phyloP scores from a whole-genome alignment of 2,888 invertebrate species.

The Ligdia adustata region DNA sequence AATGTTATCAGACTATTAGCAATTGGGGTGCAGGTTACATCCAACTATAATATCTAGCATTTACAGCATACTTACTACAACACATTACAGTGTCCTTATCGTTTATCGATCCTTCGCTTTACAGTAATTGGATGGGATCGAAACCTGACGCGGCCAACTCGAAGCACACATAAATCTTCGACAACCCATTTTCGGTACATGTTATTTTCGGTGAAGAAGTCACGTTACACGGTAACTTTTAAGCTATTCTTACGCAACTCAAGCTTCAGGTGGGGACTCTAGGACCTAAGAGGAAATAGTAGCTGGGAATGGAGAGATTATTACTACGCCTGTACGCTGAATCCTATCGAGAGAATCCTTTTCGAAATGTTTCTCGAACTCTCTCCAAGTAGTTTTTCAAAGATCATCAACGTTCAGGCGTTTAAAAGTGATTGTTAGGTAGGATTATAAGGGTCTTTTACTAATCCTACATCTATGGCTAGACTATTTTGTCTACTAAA shows the following conservation, averaged over 20 bases:
- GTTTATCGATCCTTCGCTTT: slow-evolving; percentile 20
- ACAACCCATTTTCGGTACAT: slow-evolving; percentile 49
- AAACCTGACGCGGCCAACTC: slow-evolving; percentile 55
- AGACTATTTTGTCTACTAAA: slow-evolving; percentile 77
- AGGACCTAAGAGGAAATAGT: slow-evolving; percentile 41
- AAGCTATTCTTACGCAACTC: slow-evolving; percentile 21
- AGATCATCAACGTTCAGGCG: slow-evolving; percentile 50
- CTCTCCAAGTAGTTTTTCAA: no score
- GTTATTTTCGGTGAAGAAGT: slow-evolving; percentile 39
- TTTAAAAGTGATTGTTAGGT: slow-evolving; percentile 27
- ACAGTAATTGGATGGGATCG: slow-evolving; percentile 55
- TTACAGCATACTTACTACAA: slow-evolving; percentile 36
- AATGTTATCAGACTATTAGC: slow-evolving; percentile 29
- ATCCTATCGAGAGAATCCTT: no score
- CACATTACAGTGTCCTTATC: slow-evolving; percentile 8
- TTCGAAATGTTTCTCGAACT: no score
- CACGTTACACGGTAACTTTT: slow-evolving; percentile 73
- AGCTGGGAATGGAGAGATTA: slow-evolving; percentile 44
- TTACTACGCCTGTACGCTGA: slow-evolving; percentile 50
- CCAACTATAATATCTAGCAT: slow-evolving; percentile 48
- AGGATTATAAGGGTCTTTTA: slow-evolving; percentile 45
- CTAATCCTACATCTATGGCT: slow-evolving; percentile 76
- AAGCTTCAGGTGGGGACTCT: slow-evolving; percentile 44
- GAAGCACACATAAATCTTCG: slow-evolving; percentile 56
- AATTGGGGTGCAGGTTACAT: slow-evolving; percentile 43